phyloP scores from a whole-genome alignment of 2,797 vertebrate genomes.

The Microhierax caerulescens region DNA sequence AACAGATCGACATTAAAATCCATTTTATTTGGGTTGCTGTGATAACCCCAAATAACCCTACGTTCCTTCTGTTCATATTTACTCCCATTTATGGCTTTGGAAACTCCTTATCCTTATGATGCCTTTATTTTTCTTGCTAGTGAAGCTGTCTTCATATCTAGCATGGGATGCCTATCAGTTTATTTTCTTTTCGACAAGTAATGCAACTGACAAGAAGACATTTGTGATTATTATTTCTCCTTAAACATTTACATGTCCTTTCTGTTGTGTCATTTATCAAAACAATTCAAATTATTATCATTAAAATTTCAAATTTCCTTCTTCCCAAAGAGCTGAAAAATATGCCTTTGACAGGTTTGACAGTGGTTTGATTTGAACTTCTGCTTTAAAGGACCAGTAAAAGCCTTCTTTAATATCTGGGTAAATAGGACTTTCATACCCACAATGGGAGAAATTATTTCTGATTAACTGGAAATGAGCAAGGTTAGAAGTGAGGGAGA shows the following conservation, averaged over 20 bases:
- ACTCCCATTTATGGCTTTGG: not conserved
- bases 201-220: not conserved
- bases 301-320: not conserved
- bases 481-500: not conserved
- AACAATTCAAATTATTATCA: not conserved
- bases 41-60: slow-evolving; percentile 14
- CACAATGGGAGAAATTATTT: slow-evolving; percentile 5
- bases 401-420: not conserved
- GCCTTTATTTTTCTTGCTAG: not conserved
- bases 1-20: slow-evolving; percentile 16
- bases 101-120: not conserved
- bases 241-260: not conserved
- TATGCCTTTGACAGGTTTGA: not conserved
- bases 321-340: slow-evolving; percentile 32
- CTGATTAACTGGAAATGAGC: not conserved
- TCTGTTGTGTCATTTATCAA: not conserved
- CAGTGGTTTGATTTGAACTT: slow-evolving; percentile 30
- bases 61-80: slow-evolving; percentile 27
- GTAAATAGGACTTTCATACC: not conserved
- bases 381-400: not conserved
- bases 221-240: not conserved
- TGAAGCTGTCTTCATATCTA: not conserved
- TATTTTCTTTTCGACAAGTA: not conserved
- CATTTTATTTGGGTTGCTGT: slow-evolving; percentile 3
- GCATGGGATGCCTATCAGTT: not conserved